Conservation (phyloP, 2,888 invertebrate species). For the Drosophila greeni region DNA sequence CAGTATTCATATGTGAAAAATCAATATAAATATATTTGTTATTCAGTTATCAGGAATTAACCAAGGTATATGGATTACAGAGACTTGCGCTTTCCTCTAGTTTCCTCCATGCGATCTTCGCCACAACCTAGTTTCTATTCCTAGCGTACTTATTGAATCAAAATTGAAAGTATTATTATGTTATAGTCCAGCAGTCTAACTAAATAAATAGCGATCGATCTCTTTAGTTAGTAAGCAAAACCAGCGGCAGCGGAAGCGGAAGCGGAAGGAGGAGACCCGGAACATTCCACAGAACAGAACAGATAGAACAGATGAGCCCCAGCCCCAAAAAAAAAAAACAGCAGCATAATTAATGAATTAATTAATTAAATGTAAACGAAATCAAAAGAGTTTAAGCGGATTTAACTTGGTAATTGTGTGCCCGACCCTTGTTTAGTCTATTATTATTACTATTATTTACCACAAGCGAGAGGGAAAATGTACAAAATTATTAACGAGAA, state of each 20-base stretch:
- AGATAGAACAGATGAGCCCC: constrained; percentile 25
- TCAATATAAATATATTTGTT: too few relatives aligned
- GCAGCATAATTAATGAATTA: constrained; percentile 26
- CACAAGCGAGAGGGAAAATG: constrained; percentile 9
- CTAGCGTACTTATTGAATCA: constrained; percentile 46
- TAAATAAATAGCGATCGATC: constrained; percentile 68
- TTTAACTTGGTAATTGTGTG: constrained; percentile 64
- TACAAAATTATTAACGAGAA: constrained; percentile 34
- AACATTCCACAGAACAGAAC: constrained; percentile 57
- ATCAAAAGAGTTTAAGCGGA: constrained; percentile 43
- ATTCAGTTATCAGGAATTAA: background rate
- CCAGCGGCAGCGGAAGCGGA: constrained; percentile 41
- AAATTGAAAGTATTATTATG: constrained; percentile 66
- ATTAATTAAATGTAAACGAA: constrained; percentile 38
- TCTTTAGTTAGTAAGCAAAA: constrained; percentile 59
- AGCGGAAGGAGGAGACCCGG: constrained; percentile 44
- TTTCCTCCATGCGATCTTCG: constrained; percentile 39
- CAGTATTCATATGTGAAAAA: background rate
- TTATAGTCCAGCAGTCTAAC: constrained; percentile 63
- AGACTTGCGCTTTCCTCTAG: constrained; percentile 23
- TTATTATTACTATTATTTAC: constrained; percentile 30
- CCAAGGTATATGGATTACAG: constrained; percentile 3
- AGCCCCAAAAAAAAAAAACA: constrained; percentile 5
- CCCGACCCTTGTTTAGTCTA: constrained; percentile 62
- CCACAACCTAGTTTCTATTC: constrained; percentile 49